These are phyloP conservation scores for Chironomus striatipennis DNA, from an alignment of 1,140 invertebrate species.

Conservation along the genomic window DNA sequence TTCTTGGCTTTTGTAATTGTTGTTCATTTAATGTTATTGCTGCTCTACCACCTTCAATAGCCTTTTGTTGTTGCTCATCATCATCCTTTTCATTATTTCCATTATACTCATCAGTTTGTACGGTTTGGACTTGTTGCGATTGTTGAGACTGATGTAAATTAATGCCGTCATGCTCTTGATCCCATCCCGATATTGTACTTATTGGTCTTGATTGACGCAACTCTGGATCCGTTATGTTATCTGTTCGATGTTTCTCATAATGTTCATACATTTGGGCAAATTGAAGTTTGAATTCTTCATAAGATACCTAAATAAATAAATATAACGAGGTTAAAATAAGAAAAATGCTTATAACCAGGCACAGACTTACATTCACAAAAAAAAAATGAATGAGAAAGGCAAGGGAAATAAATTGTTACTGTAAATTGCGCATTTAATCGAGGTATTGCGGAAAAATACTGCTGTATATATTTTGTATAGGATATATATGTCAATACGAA, in stretches of 20 bases:
- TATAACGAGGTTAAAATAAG: slow-evolving; percentile 25
- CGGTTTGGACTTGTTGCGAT: slow-evolving; percentile 26
- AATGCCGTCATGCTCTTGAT: slow-evolving; percentile 49
- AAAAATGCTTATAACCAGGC: not conserved
- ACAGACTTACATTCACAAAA: not conserved
- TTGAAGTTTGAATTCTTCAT: slow-evolving; percentile 93
- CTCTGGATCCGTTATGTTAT: slow-evolving; percentile 91
- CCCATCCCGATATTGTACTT: slow-evolving; percentile 92
- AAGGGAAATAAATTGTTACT: not conserved
- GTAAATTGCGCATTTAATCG: slow-evolving; percentile 2
- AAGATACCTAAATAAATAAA: slow-evolving; percentile 61
- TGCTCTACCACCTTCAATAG: not conserved
- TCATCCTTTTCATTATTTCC: not conserved
- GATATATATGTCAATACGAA: too few species aligned
- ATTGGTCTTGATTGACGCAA: slow-evolving; percentile 84
- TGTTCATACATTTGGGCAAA: slow-evolving; percentile 97
- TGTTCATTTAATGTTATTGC: not conserved
- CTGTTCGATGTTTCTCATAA: slow-evolving; percentile 85
- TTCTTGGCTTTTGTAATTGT: slow-evolving; percentile 13
- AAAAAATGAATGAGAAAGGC: too few species aligned
- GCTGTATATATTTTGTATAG: not conserved
- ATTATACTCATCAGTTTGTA: slow-evolving; percentile 24
- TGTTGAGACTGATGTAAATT: slow-evolving; percentile 30
- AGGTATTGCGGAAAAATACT: not conserved
- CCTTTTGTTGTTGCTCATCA: not conserved